Percentiles rank a stretch among this genome's conserved stretches.
Evolutionary conservation across 2,888 invertebrate species (phyloP).

Genomic region (Lasioglossum pauxillum): DNA sequence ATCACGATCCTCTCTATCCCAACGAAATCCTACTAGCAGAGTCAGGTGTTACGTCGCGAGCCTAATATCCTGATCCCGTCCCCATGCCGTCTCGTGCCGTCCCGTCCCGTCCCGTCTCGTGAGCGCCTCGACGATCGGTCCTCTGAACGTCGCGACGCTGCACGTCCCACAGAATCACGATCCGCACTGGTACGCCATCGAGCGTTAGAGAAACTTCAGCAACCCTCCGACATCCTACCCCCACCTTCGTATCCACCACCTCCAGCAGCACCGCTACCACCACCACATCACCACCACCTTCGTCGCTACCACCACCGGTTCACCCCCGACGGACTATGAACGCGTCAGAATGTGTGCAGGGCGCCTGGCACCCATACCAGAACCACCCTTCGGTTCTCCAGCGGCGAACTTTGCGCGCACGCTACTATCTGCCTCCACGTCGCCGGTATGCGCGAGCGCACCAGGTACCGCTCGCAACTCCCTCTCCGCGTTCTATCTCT

Average conservation of each 20-base stretch:
- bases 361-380: conserved; percentile 52
- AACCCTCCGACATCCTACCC: conserved; percentile 75
- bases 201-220: conserved; percentile 81
- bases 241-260: conserved; percentile 56
- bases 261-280: conserved; percentile 46
- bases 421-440: conserved; percentile 54
- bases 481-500: neutral
- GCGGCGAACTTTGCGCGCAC: conserved; percentile 75
- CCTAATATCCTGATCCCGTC: neutral
- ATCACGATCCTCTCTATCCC: conserved; percentile 15
- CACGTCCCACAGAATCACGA: conserved; percentile 83
- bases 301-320: conserved; percentile 41
- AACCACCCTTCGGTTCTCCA: conserved; percentile 67
- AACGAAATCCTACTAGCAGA: neutral
- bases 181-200: conserved; percentile 83
- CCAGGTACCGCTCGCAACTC: conserved; percentile 50
- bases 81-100: conserved; percentile 18
- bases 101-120: conserved; percentile 33
- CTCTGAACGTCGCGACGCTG: conserved; percentile 73
- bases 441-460: conserved; percentile 68
- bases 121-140: conserved; percentile 45
- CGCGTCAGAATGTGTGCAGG: conserved; percentile 20
- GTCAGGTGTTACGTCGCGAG: neutral
- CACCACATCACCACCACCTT: conserved; percentile 42
- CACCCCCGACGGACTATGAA: conserved; percentile 11